Percentiles rank a stretch among this genome's conserved stretches.
phyloP scores from a whole-genome alignment of 2,797 vertebrate species.

The Carduelis carduelis region DNA sequence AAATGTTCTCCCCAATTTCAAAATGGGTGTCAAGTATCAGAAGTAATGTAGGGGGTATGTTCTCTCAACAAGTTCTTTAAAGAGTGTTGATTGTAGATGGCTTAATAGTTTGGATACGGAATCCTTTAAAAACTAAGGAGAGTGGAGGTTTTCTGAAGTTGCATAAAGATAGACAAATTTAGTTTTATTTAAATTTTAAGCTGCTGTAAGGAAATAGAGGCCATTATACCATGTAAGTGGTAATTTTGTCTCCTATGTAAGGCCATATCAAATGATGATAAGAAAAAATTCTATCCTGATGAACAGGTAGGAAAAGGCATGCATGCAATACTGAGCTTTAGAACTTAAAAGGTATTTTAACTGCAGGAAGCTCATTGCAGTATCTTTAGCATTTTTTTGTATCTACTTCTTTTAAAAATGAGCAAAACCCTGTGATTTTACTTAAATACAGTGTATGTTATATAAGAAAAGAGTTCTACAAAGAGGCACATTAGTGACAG shows the following conservation, averaged over 20 bases:
- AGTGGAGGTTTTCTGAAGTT: neutral
- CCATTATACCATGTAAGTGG: neutral
- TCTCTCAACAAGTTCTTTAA: neutral
- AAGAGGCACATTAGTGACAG: neutral
- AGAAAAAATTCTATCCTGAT: neutral
- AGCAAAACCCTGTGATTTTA: neutral
- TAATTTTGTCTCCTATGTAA: neutral
- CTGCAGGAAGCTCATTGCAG: neutral
- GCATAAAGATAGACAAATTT: neutral
- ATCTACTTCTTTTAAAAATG: neutral
- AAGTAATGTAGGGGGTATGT: neutral
- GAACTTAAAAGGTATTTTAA: neutral
- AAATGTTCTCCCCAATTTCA: neutral
- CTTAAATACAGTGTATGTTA: neutral
- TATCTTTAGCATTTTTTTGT: neutral
- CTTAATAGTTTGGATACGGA: neutral
- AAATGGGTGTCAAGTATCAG: accelerated
- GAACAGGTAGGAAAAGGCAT: neutral
- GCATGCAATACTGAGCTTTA: neutral
- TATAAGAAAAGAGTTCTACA: neutral
- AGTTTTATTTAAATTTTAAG: neutral
- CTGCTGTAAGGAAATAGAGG: neutral
- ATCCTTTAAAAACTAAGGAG: neutral
- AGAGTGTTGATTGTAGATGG: neutral
- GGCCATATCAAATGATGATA: neutral